Percentiles rank a stretch among this genome's conserved stretches.
These are phyloP conservation scores for Decapterus maruadsi DNA, from an alignment of 2,797 vertebrate species.

Conservation along the genomic window DNA sequence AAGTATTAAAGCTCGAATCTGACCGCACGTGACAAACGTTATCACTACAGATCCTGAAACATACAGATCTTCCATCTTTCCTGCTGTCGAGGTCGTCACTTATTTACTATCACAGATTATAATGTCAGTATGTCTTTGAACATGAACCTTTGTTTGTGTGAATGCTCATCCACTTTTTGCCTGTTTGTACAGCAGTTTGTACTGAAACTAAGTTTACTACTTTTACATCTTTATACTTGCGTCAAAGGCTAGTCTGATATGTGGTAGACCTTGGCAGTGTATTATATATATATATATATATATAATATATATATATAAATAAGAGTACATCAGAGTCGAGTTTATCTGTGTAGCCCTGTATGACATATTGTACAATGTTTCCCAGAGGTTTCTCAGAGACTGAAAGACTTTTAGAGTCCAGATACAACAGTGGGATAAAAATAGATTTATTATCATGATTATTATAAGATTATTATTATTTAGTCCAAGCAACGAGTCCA, in stretches of 20 bases:
- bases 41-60: slow-evolving; percentile 21
- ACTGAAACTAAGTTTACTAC: slow-evolving; percentile 83
- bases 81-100: slow-evolving; percentile 51
- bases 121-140: slow-evolving; percentile 46
- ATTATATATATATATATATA: slow-evolving; percentile 68
- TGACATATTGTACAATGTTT: slow-evolving; percentile 43
- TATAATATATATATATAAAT: no score
- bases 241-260: slow-evolving; percentile 69
- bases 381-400: slow-evolving; percentile 8
- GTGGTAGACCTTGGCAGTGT: slow-evolving; percentile 74
- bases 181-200: slow-evolving; percentile 83
- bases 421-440: slow-evolving; percentile 6
- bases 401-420: background rate
- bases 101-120: slow-evolving; percentile 42
- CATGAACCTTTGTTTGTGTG: slow-evolving; percentile 54
- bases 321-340: slow-evolving; percentile 63
- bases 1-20: slow-evolving; percentile 36
- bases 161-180: slow-evolving; percentile 74
- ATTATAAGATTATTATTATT: background rate
- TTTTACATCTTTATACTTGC: slow-evolving; percentile 85
- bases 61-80: slow-evolving; percentile 40
- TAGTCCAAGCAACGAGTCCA: slow-evolving; percentile 14
- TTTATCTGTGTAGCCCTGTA: slow-evolving; percentile 66
- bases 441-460: background rate
- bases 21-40: slow-evolving; percentile 31